Conservation (phyloP, 2,113 vertebrate species). For the Artemisiospiza belli region DNA sequence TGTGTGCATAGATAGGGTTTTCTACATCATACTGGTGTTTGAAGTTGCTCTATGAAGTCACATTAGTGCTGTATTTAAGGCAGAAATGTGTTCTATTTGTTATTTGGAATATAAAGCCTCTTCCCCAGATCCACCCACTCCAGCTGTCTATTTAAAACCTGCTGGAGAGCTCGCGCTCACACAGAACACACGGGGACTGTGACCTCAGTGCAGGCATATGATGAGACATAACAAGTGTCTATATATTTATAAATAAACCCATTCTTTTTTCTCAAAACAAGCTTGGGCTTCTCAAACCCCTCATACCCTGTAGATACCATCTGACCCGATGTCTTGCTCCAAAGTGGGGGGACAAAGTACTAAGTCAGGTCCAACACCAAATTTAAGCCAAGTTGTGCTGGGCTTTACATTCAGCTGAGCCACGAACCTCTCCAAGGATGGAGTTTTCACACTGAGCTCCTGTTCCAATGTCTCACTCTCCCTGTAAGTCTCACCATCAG, state of each 20-base stretch:
- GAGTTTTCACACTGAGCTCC: neutral
- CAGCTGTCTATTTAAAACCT: neutral
- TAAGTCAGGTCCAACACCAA: neutral
- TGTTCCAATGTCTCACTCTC: no score
- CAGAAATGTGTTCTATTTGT: neutral
- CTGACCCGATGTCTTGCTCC: neutral
- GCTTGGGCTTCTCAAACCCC: neutral
- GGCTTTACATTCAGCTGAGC: neutral
- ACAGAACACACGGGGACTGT: neutral
- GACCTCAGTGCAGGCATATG: neutral
- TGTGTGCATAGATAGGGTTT: neutral
- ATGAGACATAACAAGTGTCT: neutral
- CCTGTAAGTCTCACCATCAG: neutral
- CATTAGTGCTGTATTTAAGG: neutral
- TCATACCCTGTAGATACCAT: neutral
- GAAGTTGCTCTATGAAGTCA: neutral
- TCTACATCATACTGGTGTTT: neutral
- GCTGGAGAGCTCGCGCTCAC: neutral
- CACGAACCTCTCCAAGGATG: neutral
- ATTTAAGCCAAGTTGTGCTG: neutral
- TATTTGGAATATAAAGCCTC: neutral
- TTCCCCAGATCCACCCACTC: neutral
- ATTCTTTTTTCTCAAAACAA: neutral
- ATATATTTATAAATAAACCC: neutral
- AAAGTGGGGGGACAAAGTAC: neutral